phyloP scores from a whole-genome alignment of 2,113 vertebrate genomes.

The Indicator maculatus region DNA sequence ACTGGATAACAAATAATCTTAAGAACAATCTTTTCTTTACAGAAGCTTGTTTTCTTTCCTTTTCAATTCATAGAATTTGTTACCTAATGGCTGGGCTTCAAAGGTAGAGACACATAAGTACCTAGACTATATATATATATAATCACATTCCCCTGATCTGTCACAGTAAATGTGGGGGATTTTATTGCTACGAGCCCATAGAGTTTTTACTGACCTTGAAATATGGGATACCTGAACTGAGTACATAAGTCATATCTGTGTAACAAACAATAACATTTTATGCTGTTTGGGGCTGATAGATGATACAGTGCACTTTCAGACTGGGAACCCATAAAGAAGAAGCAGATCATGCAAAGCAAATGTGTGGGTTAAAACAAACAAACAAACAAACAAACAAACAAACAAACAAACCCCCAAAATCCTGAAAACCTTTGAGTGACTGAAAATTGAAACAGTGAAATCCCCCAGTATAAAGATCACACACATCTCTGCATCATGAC shows the following conservation, averaged over 20 bases:
- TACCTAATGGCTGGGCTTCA: neutral
- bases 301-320: neutral
- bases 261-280: fast-evolving
- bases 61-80: neutral
- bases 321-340: neutral
- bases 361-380: too few species aligned
- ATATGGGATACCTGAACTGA: neutral
- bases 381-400: too few species aligned
- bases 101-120: neutral
- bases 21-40: neutral
- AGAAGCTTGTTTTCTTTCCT: neutral
- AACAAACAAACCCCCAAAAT: too few species aligned
- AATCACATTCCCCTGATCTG: fast-evolving
- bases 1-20: neutral
- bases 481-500: neutral
- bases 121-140: neutral
- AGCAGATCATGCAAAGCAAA: neutral
- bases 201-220: neutral
- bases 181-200: neutral
- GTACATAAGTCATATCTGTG: neutral
- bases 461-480: neutral
- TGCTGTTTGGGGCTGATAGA: neutral
- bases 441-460: neutral
- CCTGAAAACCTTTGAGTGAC: too few species aligned
- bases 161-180: neutral